phyloP scores from a whole-genome alignment of 2,888 invertebrate genomes.

The Caenorhabditis japonica region DNA sequence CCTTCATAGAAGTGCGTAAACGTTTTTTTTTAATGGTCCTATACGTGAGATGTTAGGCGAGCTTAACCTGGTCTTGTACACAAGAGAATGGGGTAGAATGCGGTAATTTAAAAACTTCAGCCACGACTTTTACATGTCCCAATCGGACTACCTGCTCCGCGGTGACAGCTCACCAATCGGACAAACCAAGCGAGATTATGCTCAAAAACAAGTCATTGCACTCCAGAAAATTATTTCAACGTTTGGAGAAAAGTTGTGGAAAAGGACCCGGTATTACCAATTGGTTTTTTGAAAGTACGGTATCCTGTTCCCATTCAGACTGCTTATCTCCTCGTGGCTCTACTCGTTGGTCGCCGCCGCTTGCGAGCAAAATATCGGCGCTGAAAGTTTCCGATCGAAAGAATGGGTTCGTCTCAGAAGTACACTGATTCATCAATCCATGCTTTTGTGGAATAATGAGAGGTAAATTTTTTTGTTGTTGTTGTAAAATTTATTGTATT shows the following conservation, averaged over 20 bases:
- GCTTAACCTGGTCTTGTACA: too few species aligned
- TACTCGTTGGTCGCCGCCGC: constrained; percentile 11
- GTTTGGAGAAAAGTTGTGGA: constrained; percentile 15
- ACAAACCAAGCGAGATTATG: constrained; percentile 42
- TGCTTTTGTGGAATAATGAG: constrained; percentile 41
- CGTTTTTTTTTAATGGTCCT: too few species aligned
- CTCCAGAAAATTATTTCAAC: constrained; percentile 33
- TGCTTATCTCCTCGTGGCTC: constrained; percentile 27
- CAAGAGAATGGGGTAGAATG: background rate
- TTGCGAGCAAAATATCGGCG: constrained; percentile 20
- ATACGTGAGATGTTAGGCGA: too few species aligned
- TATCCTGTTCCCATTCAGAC: constrained; percentile 8
- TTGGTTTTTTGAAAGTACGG: background rate
- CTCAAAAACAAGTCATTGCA: constrained; percentile 23
- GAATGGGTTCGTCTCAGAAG: constrained; percentile 38
- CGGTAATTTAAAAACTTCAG: constrained; percentile 29
- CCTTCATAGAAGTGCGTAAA: too few species aligned
- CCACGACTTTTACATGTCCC: constrained; percentile 58
- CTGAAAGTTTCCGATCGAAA: constrained; percentile 7
- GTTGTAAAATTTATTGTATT: background rate
- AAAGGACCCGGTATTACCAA: constrained; percentile 18
- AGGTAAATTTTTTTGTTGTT: constrained; percentile 13
- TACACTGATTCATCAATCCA: constrained; percentile 19
- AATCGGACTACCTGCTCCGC: constrained; percentile 50
- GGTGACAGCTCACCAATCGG: constrained; percentile 15